Conservation (phyloP, 2,888 invertebrate genomes). For the Loripinus fragilis region DNA sequence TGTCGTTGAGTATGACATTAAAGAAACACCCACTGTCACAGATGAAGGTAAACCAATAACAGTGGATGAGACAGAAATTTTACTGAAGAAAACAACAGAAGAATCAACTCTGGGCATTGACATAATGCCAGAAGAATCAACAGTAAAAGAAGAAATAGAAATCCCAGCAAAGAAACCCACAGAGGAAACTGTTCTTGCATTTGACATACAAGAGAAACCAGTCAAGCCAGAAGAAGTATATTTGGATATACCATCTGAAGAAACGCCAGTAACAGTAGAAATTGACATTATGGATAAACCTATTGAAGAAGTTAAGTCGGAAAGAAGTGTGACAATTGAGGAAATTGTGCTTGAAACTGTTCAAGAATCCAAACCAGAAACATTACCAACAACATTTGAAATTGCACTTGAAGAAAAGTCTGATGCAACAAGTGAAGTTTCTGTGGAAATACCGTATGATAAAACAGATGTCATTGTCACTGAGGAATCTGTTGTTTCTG, state of each 20-base stretch:
- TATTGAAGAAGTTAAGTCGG: conserved; percentile 11
- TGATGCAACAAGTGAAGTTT: neutral
- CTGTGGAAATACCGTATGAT: neutral
- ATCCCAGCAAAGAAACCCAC: conserved; percentile 5
- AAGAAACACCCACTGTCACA: no score
- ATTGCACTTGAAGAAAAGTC: conserved; percentile 21
- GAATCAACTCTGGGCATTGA: no score
- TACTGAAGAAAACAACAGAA: no score
- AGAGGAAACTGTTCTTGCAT: neutral
- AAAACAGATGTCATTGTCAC: conserved; percentile 6
- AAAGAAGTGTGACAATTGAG: conserved; percentile 18
- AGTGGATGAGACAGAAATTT: no score
- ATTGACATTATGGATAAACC: conserved; percentile 27
- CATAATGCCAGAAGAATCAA: no score
- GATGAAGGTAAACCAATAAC: neutral
- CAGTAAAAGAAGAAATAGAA: neutral
- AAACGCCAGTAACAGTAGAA: conserved; percentile 21
- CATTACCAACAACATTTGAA: conserved; percentile 22
- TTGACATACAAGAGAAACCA: neutral
- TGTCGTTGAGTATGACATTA: no score
- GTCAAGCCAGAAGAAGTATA: conserved; percentile 16
- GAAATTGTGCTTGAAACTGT: neutral
- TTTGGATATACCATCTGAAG: neutral
- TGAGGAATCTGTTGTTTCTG: conserved; percentile 18
- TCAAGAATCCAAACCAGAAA: conserved; percentile 23